These are phyloP conservation scores for Adelognathus sp. DNA, from an alignment of 2,888 invertebrate species.

Conservation along the genomic window DNA sequence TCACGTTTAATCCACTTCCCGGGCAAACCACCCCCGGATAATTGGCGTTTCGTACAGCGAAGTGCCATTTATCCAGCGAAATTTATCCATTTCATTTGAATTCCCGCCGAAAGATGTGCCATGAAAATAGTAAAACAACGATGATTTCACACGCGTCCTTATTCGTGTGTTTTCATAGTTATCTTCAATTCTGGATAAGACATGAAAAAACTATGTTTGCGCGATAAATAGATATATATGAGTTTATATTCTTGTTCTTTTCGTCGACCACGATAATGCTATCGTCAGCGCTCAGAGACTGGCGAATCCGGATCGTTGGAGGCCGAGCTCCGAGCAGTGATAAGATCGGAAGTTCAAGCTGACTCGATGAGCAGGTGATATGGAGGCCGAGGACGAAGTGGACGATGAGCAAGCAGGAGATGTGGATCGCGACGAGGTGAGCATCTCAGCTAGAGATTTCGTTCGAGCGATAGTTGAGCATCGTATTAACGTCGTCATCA, in stretches of 20 bases:
- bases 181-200: neutral
- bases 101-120: neutral
- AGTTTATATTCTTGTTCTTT: conserved; percentile 13
- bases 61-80: neutral
- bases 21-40: no score
- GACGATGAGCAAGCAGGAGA: conserved; percentile 76
- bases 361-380: conserved; percentile 73
- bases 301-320: conserved; percentile 50
- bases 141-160: neutral
- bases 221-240: neutral
- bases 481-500: neutral
- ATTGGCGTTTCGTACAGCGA: neutral
- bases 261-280: conserved; percentile 9
- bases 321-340: conserved; percentile 42
- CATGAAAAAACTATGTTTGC: neutral
- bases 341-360: conserved; percentile 51
- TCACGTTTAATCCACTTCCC: no score
- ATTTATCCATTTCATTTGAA: neutral
- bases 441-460: conserved; percentile 13
- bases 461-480: neutral
- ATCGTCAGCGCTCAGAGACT: conserved; percentile 28
- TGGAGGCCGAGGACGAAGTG: conserved; percentile 78
- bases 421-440: conserved; percentile 71
- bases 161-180: neutral
- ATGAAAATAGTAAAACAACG: neutral